Conservation (phyloP, 2,113 vertebrate species). For the Cyprinodon tularosa region DNA sequence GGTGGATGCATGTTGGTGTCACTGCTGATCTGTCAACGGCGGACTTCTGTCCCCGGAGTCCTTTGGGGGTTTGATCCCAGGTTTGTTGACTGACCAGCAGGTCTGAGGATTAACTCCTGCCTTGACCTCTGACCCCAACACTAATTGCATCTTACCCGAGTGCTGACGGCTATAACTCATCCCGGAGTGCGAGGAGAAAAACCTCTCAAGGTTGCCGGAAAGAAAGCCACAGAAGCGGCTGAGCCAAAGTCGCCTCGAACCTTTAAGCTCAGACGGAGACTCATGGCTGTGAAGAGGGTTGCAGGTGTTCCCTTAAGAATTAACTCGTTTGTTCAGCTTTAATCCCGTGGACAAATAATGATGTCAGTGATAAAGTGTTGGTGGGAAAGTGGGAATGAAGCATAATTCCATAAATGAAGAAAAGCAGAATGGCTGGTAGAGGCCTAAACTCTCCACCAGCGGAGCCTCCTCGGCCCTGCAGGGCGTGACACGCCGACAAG, state of each 20-base stretch:
- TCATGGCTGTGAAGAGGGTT: conserved; percentile 13
- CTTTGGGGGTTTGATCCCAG: conserved; percentile 77
- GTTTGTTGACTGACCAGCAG: conserved; percentile 76
- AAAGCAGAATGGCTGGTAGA: background rate
- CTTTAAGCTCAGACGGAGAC: conserved; percentile 34
- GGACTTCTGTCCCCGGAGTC: conserved; percentile 86
- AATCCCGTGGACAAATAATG: conserved; percentile 51
- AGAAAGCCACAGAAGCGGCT: conserved; percentile 53
- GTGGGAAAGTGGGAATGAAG: conserved; percentile 8
- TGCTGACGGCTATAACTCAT: conserved; percentile 68
- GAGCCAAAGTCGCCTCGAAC: conserved; percentile 50
- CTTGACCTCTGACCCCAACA: conserved; percentile 69
- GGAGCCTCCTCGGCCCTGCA: background rate
- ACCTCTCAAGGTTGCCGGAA: conserved; percentile 38
- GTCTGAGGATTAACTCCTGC: conserved; percentile 62
- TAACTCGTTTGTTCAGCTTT: conserved; percentile 51
- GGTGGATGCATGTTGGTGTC: conserved; percentile 43
- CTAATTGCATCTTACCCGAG: conserved; percentile 69
- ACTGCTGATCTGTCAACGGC: conserved; percentile 85
- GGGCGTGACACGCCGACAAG: conserved; percentile 16
- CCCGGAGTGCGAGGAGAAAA: conserved; percentile 27
- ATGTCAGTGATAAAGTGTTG: conserved; percentile 20
- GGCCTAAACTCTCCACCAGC: background rate
- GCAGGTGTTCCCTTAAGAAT: conserved; percentile 30
- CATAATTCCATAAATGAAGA: background rate